These are phyloP conservation scores for Pogonus chalceus DNA, from an alignment of 1,140 invertebrate species.

Conservation along the genomic window DNA sequence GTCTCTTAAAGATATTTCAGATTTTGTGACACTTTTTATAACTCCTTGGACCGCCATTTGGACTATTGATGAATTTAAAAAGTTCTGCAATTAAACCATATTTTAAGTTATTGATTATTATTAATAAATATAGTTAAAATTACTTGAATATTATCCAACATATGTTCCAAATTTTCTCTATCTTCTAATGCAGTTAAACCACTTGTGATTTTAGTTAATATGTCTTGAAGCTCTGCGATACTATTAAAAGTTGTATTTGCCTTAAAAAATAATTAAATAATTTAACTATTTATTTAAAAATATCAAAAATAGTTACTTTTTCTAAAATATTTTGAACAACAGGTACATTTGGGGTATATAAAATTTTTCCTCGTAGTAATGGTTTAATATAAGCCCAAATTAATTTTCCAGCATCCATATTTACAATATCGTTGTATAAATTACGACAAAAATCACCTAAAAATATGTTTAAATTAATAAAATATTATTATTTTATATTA, in stretches of 20 bases:
- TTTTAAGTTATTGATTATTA: slow-evolving; percentile 25
- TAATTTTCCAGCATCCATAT: slow-evolving; percentile 50
- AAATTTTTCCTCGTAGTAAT: slow-evolving; percentile 49
- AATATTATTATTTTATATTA: slow-evolving; percentile 1
- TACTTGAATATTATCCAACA: slow-evolving; percentile 35
- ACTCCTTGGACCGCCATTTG: slow-evolving; percentile 20
- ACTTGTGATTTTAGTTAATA: slow-evolving; percentile 39
- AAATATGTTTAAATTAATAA: slow-evolving; percentile 9
- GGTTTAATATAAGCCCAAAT: slow-evolving; percentile 57
- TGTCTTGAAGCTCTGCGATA: slow-evolving; percentile 38
- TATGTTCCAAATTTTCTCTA: slow-evolving; percentile 37
- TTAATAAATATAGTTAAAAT: neutral
- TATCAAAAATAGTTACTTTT: slow-evolving; percentile 30
- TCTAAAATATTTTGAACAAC: slow-evolving; percentile 41
- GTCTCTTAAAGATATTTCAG: slow-evolving; percentile 17
- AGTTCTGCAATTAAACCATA: slow-evolving; percentile 8
- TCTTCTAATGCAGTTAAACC: slow-evolving; percentile 38
- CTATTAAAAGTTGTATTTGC: slow-evolving; percentile 48
- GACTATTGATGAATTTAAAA: slow-evolving; percentile 13
- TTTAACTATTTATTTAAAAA: neutral
- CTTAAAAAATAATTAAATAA: slow-evolving; percentile 24
- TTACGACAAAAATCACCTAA: slow-evolving; percentile 50
- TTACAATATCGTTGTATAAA: slow-evolving; percentile 46
- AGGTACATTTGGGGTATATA: slow-evolving; percentile 45
- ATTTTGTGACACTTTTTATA: neutral